Conservation (phyloP, 2,797 vertebrate species). For the Pteropus rufus region DNA sequence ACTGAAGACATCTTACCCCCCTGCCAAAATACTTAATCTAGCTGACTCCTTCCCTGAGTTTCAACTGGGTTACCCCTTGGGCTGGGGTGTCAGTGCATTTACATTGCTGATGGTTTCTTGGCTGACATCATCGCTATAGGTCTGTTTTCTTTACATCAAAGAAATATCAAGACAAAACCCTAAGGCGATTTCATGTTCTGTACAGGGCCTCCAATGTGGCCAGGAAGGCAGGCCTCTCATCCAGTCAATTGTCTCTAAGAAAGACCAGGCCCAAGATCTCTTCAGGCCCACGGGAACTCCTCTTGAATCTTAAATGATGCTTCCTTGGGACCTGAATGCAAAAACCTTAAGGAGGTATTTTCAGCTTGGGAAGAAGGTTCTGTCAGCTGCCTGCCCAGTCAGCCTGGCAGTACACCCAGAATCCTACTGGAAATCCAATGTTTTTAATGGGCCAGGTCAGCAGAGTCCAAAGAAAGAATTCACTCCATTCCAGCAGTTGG, state of each 20-base stretch:
- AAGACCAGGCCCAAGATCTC: neutral
- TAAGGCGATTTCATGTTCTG: neutral
- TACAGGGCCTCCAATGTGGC: neutral
- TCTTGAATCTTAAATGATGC: constrained; percentile 59
- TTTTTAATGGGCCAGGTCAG: neutral
- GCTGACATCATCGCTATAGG: neutral
- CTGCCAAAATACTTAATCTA: accelerated
- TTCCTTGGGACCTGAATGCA: constrained; percentile 2
- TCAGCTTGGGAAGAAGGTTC: neutral
- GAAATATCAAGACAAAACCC: neutral
- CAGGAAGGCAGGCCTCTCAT: neutral
- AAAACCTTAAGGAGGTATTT: neutral
- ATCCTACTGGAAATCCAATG: too few species aligned
- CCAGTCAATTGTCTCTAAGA: neutral
- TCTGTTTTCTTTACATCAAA: neutral
- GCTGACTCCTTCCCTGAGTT: neutral
- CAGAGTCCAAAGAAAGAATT: constrained; percentile 32
- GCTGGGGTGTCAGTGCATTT: neutral
- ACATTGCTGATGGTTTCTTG: neutral
- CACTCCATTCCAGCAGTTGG: constrained; percentile 9
- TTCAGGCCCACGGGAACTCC: neutral
- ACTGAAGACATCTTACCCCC: neutral
- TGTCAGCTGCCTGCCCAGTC: neutral
- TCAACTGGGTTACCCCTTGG: neutral
- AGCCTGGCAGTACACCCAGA: constrained; percentile 68